A percentile compares a stretch with the other conserved stretches of the same genome.
phyloP scores from a whole-genome alignment of 2,113 vertebrate genomes.

The Bagarius yarrelli region DNA sequence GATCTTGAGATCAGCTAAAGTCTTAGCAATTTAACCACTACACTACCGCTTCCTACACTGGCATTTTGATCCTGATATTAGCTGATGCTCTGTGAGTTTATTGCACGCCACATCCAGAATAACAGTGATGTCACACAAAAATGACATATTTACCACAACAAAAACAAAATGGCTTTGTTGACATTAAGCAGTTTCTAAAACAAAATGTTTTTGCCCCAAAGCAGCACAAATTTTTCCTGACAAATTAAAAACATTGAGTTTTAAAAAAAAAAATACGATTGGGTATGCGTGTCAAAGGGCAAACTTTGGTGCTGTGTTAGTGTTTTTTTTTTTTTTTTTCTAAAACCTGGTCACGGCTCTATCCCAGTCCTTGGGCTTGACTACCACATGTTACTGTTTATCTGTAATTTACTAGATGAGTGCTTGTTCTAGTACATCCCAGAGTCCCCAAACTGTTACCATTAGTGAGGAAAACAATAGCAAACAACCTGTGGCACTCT shows the following conservation, averaged over 20 bases:
- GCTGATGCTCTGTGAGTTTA: constrained; percentile 18
- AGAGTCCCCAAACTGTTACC: constrained; percentile 40
- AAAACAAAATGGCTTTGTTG: constrained; percentile 22
- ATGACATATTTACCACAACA: constrained; percentile 39
- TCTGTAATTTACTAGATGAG: constrained; percentile 53
- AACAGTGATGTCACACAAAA: constrained; percentile 21
- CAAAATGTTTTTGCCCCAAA: background rate
- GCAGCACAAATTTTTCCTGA: background rate
- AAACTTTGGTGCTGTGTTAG: background rate
- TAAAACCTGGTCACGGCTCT: constrained; percentile 43
- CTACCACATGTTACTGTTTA: constrained; percentile 59
- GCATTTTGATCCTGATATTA: constrained; percentile 13
- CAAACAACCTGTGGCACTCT: constrained; percentile 41
- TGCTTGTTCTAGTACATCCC: constrained; percentile 47
- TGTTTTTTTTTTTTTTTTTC: constrained; percentile 10
- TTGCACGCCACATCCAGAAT: background rate
- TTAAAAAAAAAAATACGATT: background rate
- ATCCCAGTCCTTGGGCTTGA: constrained; percentile 44
- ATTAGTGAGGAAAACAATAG: constrained; percentile 51
- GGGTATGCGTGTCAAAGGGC: background rate
- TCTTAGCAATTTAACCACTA: too few relatives aligned
- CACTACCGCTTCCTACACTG: too few relatives aligned
- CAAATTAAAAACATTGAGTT: background rate
- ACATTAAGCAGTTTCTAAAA: constrained; percentile 29
- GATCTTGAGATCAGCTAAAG: too few relatives aligned